Evolutionary conservation across 1,140 invertebrate species (phyloP), one percentile per base, ranked within the genome.

Genomic region (Maconellicoccus hirsutus): DNA sequence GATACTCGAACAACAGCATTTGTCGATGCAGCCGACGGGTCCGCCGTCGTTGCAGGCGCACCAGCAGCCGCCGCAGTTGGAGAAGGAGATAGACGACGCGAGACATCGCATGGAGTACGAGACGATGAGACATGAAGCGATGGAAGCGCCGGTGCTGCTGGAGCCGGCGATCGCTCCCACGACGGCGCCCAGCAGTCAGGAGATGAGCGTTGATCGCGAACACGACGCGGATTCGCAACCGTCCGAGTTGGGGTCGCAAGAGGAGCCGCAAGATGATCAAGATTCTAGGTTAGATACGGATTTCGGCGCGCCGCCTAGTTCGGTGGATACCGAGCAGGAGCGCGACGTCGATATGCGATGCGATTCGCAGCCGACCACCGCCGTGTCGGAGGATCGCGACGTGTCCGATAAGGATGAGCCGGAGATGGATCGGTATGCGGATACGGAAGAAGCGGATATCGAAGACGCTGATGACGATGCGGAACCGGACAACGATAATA

Each of bases 401-500:
- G 61, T 2, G 4, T 23, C 21, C 21, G 25, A 66, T 66, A 42
- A 23, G 8, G 29, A 33, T 1, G 69, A 59, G 22, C 59, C 61
- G 10, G 71, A 70, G 21, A 25, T 61, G 1, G 33, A 23, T 21
- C 14, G 59, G 39, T 70, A 26, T 14, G 42, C n/a, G 7, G 42
- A 71, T 59, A 26, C 52, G 59, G 42, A 70, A 42, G n/a, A 29
- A 38, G 70, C 26, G 59, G 22, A 70, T 69, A 29, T 27, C 26
- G 59, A 59, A 59, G 42, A 59, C 76, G 72, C 75, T 76, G 52
- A 80, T 81, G 29, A 73, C 73, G 21, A 75, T 76, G 42, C 76
- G 73, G 70, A 72, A n/a, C 39, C 42, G 12, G 25, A 78, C 77
- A 33, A 75, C 77, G 21, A 76, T 79, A 33, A 74, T 26, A 70